phyloP scores from a whole-genome alignment of 2,113 vertebrate species.

The Xyrauchen texanus region DNA sequence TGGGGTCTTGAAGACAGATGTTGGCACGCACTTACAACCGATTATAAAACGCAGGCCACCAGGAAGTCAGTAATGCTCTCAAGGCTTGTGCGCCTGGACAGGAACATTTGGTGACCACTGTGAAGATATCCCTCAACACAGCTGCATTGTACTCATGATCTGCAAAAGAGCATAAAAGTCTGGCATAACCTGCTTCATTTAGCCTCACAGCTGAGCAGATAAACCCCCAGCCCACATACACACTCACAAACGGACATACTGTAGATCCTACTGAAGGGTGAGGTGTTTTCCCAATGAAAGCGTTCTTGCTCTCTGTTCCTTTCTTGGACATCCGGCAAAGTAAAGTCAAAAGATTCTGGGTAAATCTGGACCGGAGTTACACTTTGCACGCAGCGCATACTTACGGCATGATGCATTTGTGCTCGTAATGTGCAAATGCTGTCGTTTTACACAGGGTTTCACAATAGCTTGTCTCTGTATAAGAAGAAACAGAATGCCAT shows the following conservation, averaged over 20 bases:
- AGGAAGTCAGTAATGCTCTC: constrained; percentile 59
- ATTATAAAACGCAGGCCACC: constrained; percentile 62
- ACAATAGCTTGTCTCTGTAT: constrained; percentile 60
- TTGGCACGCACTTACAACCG: constrained; percentile 46
- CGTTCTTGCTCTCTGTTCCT: not conserved
- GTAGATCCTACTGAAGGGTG: not conserved
- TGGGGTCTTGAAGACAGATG: constrained; percentile 54
- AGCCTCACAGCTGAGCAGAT: constrained; percentile 47
- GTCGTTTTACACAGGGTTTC: constrained; percentile 64
- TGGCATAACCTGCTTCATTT: constrained; percentile 44
- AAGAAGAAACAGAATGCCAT: constrained; percentile 46
- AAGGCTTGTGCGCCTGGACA: constrained; percentile 16
- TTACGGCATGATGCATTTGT: constrained; percentile 59
- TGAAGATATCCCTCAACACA: constrained; percentile 42
- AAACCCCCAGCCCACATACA: not conserved
- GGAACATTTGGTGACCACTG: constrained; percentile 54
- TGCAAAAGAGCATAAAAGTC: constrained; percentile 2
- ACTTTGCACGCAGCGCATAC: constrained; percentile 59
- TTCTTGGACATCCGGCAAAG: constrained; percentile 43
- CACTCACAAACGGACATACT: not conserved
- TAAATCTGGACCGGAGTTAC: constrained; percentile 42
- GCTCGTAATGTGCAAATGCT: constrained; percentile 56
- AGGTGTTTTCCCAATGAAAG: constrained; percentile 13
- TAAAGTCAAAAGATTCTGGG: constrained; percentile 39
- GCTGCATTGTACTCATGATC: constrained; percentile 20